A percentile compares a stretch with the other conserved stretches of the same genome.
phyloP scores from a whole-genome alignment of 2,797 vertebrate species.

The Carapus acus region DNA sequence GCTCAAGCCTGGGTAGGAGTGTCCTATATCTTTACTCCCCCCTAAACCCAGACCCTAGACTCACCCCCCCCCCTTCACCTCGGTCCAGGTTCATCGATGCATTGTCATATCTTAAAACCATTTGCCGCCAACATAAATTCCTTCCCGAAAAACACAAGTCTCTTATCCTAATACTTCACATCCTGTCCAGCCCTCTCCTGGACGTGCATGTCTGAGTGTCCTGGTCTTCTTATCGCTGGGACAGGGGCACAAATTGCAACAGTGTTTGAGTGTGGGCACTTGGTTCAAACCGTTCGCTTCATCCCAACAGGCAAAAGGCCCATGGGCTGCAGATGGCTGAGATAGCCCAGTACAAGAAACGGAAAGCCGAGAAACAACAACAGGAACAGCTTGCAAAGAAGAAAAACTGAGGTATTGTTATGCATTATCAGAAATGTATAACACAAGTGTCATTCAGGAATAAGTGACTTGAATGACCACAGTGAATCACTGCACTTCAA shows the following conservation, averaged over 20 bases:
- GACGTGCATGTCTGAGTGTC: too few species aligned
- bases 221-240: too few species aligned
- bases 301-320: conserved; percentile 72
- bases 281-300: conserved; percentile 54
- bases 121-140: too few species aligned
- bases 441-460: conserved; percentile 53
- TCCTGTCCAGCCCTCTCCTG: too few species aligned
- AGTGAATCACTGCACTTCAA: conserved; percentile 10
- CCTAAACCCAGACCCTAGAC: neutral
- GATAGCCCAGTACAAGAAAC: conserved; percentile 79
- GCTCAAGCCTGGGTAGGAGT: conserved; percentile 70
- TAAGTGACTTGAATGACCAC: conserved; percentile 16
- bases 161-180: neutral
- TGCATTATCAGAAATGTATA: conserved; percentile 73
- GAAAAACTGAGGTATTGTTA: conserved; percentile 82
- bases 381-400: conserved; percentile 77
- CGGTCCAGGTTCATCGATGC: too few species aligned
- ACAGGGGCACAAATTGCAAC: neutral
- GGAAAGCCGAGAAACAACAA: conserved; percentile 75
- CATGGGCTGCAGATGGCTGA: conserved; percentile 82
- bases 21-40: conserved; percentile 1
- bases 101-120: too few species aligned
- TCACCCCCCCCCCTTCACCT: too few species aligned
- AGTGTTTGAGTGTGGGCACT: conserved; percentile 33
- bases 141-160: too few species aligned